Evolutionary conservation across 2,113 vertebrate species (phyloP).

Genomic region (Trinectes maculatus): DNA sequence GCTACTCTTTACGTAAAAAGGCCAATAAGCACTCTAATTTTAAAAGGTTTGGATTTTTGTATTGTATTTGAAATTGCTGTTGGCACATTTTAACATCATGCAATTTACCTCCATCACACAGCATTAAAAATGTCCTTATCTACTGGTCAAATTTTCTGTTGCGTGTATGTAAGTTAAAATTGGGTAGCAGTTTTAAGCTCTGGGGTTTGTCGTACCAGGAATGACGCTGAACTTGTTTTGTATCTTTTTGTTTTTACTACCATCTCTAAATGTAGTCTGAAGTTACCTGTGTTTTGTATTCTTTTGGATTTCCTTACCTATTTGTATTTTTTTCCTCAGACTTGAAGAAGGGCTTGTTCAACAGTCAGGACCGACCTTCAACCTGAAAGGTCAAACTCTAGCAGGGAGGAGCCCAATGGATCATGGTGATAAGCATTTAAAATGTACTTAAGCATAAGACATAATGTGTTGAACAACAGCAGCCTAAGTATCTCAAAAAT

Average conservation of each 20-base stretch:
- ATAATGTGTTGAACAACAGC: conserved; percentile 1
- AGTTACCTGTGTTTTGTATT: conserved; percentile 4
- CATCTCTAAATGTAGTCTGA: not conserved
- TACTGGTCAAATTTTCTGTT: too few species aligned
- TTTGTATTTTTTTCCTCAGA: conserved; percentile 13
- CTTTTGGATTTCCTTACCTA: not conserved
- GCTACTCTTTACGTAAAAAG: not conserved
- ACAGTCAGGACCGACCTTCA: conserved; percentile 16
- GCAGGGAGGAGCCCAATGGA: conserved; percentile 62
- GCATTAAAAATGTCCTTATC: too few species aligned
- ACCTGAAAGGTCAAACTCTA: conserved; percentile 31
- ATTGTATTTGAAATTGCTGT: not conserved
- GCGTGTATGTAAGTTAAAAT: not conserved
- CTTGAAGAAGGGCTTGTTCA: conserved; percentile 21
- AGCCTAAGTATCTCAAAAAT: not conserved
- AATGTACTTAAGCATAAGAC: not conserved
- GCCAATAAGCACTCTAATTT: not conserved
- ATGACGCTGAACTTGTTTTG: conserved; percentile 63
- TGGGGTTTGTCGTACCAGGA: conserved; percentile 49
- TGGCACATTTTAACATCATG: not conserved
- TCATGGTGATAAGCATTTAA: conserved; percentile 63
- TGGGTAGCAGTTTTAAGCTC: not conserved
- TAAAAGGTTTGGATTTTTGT: too few species aligned
- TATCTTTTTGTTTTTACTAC: conserved; percentile 9
- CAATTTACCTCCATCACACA: not conserved